Evolutionary conservation across 35 echinoderm and acorn worm species (phyloP), one percentile per base, ranked within the genome.

Genomic region (Diadema setosum): DNA sequence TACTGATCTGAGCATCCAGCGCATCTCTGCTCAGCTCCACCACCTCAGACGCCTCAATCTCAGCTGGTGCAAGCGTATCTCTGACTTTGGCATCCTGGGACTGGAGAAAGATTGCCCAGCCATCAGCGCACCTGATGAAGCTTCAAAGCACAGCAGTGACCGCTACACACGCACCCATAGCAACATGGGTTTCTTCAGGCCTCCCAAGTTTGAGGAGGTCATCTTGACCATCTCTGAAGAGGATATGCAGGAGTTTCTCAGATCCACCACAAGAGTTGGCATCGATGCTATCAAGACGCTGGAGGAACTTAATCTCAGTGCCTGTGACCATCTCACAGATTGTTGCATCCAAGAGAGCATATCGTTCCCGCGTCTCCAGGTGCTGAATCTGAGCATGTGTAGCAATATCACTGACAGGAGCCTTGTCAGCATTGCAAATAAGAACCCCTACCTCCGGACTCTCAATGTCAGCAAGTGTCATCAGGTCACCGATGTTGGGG

Each of bases 61-160:
- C 18, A 83, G 87, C 9, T 97, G 95, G 95, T 97, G 95, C 58
- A 86, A 86, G 58, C 81, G 82, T 15, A 90, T 97, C 23, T 93
- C 91, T 17, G 95, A 97, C 46, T 93, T 93, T 93, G 95, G 95
- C 18, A 34, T 97, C 15, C 87, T 97, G 17, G 95, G 95, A 63
- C 58, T 97, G 14, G 95, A 97, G 27, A 93, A 97, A 43, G 45
- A 91, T 84, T 70, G 75, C 18, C 89, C 89, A 17, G 61, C 80
- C 9, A 83, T 93, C 45, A 52, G 39, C 35, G 65, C 82, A 25
- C 67, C 84, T 18, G 70, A 92, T 24, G 60, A 88, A 18, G 59
- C 85, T 39, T 49, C 48, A 0, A 93, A 90, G 61, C 58, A 97
- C 75, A 58, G 75, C 85, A 87, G 85, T 58, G 94, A 89, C 27